phyloP scores from a whole-genome alignment of 2,797 vertebrate genomes.

The Melanotaenia nigrans region DNA sequence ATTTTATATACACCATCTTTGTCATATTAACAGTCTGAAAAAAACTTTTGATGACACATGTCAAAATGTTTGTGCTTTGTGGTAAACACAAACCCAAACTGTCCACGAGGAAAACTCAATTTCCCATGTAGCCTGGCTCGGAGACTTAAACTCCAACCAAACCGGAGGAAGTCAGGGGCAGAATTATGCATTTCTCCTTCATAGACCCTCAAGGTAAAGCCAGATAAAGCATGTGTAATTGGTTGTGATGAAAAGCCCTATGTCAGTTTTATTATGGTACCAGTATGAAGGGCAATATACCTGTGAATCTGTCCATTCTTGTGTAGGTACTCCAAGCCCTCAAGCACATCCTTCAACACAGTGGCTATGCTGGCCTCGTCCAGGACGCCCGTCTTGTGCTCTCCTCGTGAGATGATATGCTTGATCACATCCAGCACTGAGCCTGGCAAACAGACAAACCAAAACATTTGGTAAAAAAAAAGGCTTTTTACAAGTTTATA shows the following conservation, averaged over 20 bases:
- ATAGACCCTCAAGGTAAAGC: slow-evolving; percentile 42
- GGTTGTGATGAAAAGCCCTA: not conserved
- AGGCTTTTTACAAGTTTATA: not conserved
- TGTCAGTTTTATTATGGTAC: slow-evolving; percentile 21
- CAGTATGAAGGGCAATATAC: slow-evolving; percentile 69
- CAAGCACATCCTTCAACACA: slow-evolving; percentile 93
- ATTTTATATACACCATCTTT: not conserved
- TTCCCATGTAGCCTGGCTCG: not conserved
- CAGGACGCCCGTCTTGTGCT: slow-evolving; percentile 94
- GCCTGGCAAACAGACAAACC: slow-evolving; percentile 77
- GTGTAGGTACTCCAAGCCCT: slow-evolving; percentile 95
- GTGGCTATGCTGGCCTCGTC: slow-evolving; percentile 96
- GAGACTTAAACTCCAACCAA: not conserved
- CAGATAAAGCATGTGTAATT: slow-evolving; percentile 7
- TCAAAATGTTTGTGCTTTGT: not conserved
- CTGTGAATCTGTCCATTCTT: slow-evolving; percentile 98
- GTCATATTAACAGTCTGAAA: not conserved
- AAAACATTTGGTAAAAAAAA: slow-evolving; percentile 17
- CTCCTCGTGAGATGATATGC: slow-evolving; percentile 94
- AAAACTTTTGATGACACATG: not conserved
- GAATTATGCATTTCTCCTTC: slow-evolving; percentile 10
- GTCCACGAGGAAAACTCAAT: not conserved
- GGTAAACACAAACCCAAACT: not conserved
- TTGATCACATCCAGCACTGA: slow-evolving; percentile 98
- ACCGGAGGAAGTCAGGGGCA: not conserved